Evolutionary conservation across 2,888 invertebrate genomes (phyloP).

Genomic region (Ptilodon capucinus): DNA sequence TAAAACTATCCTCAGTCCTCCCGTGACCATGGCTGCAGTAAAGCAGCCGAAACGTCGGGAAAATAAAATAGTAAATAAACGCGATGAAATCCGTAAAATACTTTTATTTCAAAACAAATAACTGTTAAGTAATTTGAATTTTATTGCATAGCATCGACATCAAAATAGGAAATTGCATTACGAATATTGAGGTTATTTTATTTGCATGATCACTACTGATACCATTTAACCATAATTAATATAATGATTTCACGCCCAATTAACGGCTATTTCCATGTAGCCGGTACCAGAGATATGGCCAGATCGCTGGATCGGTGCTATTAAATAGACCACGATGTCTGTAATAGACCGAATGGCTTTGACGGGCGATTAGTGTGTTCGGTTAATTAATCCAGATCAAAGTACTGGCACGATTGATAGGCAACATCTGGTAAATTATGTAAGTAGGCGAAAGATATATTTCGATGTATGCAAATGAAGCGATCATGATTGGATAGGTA

Average conservation of each 20-base stretch:
- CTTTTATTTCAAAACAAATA: too few relatives aligned
- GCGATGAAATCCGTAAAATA: too few relatives aligned
- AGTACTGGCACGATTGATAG: neutral
- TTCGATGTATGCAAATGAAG: too few relatives aligned
- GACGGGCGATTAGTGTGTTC: neutral
- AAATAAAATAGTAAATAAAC: too few relatives aligned
- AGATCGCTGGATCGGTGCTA: slow-evolving; percentile 12
- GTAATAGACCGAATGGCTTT: slow-evolving; percentile 3
- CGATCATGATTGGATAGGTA: too few relatives aligned
- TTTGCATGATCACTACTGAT: neutral
- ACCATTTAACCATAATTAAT: neutral
- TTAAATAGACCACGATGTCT: slow-evolving; percentile 6
- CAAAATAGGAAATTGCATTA: too few relatives aligned
- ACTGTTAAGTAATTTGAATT: too few relatives aligned
- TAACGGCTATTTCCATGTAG: slow-evolving; percentile 2
- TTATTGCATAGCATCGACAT: too few relatives aligned
- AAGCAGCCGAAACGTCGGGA: too few relatives aligned
- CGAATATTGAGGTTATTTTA: neutral
- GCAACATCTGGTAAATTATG: neutral
- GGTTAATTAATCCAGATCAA: slow-evolving; percentile 6
- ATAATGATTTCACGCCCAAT: slow-evolving; percentile 3
- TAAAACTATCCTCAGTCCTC: too few relatives aligned
- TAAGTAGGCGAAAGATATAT: too few relatives aligned
- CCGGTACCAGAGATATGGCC: slow-evolving; percentile 5
- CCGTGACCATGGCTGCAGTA: too few relatives aligned